These are phyloP conservation scores for Echeneis naucrates DNA, from an alignment of 2,797 vertebrate genomes.

Conservation along the genomic window DNA sequence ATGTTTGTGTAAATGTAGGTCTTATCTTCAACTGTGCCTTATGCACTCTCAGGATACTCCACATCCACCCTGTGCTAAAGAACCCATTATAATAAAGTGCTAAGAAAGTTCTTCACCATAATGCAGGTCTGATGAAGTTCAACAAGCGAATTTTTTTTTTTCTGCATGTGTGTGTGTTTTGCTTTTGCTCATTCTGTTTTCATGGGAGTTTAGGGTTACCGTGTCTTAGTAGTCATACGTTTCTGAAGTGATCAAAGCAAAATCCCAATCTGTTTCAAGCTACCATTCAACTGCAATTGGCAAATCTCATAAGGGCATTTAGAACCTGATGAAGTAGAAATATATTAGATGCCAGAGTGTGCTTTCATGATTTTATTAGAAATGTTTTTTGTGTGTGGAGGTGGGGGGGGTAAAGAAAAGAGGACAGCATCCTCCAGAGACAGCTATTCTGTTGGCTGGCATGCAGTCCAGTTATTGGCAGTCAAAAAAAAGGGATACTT, in stretches of 20 bases:
- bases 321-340: slow-evolving; percentile 30
- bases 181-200: not conserved
- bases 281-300: slow-evolving; percentile 19
- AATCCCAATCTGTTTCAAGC: slow-evolving; percentile 25
- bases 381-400: not conserved
- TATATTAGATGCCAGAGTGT: slow-evolving; percentile 31
- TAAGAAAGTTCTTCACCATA: not conserved
- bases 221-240: slow-evolving; percentile 11
- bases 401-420: slow-evolving; percentile 31
- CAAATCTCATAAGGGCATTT: slow-evolving; percentile 20
- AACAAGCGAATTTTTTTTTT: not conserved
- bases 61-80: not conserved
- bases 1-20: no score
- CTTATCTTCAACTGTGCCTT: no score
- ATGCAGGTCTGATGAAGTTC: not conserved
- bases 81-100: not conserved
- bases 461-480: slow-evolving; percentile 48
- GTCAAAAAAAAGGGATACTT: slow-evolving; percentile 61
- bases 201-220: slow-evolving; percentile 19
- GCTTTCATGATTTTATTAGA: slow-evolving; percentile 36
- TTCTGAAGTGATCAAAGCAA: slow-evolving; percentile 25
- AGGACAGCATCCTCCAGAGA: slow-evolving; percentile 54
- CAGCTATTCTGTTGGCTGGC: slow-evolving; percentile 47
- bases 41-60: no score
- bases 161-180: not conserved